Conservation (phyloP, 2,797 vertebrate genomes). For the Euphonia xanthogaster region DNA sequence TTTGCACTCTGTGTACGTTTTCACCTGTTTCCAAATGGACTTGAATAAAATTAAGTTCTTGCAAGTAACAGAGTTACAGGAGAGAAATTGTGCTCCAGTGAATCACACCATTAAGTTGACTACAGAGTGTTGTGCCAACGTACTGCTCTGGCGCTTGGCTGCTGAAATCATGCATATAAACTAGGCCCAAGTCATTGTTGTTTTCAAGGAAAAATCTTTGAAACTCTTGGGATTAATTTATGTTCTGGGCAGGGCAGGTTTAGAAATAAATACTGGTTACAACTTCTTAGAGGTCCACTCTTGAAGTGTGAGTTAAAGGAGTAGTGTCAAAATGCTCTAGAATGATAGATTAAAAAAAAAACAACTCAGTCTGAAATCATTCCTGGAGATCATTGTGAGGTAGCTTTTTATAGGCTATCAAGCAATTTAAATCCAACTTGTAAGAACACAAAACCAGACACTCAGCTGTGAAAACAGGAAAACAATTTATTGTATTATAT, state of each 20-base stretch:
- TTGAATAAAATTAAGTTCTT: neutral
- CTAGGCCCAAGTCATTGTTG: neutral
- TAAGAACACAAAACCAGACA: neutral
- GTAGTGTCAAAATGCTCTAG: neutral
- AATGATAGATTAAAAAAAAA: neutral
- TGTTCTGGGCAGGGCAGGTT: rapidly evolving
- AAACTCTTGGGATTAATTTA: neutral
- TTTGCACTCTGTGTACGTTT: neutral
- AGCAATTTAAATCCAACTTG: neutral
- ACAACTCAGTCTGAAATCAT: neutral
- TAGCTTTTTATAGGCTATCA: neutral
- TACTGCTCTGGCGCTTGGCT: neutral
- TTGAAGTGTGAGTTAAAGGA: neutral
- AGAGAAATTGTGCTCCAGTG: neutral
- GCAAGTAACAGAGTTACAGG: neutral
- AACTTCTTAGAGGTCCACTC: neutral
- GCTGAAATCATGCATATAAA: neutral
- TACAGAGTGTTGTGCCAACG: neutral
- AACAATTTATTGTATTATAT: neutral
- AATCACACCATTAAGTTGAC: neutral
- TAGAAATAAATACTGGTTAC: neutral
- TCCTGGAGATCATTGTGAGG: neutral
- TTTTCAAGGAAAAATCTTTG: neutral
- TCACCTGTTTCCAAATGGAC: neutral
- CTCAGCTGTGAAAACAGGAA: neutral